Base-by-base conservation (phyloP, 2,797 vertebrate species). In the Aulostomus chinensis region DNA sequence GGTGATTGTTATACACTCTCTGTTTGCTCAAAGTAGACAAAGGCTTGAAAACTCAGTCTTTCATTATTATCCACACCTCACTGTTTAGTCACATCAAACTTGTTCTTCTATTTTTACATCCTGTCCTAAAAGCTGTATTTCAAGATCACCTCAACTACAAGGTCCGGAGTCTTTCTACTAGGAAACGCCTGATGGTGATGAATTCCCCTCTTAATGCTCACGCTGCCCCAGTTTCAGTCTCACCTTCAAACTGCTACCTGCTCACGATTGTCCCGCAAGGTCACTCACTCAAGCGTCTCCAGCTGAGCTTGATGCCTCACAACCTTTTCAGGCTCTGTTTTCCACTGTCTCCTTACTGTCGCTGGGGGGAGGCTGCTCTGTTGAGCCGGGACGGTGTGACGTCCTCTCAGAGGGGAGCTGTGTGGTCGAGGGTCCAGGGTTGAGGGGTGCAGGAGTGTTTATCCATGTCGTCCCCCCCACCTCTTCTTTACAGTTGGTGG, bases 151-250 rank as follows among this genome's bases (percentile, higher is more conserved):
- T 52, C 57, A 49, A 36, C 32, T 36, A 20, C 36, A 46, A 26
- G 30, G 33, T 43, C 30, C 6, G 49, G 45, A 55, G 36, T 24
- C 26, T 14, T 57, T 22, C 20, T 31, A n/a, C 42, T n/a, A 53
- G 18, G 36, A 66, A 37, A 47, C 14, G 34, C 50, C 42, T 15
- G 57, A 29, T 26, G 58, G 46, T 76, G 51, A 80, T 63, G 42
- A 65, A 81, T 78, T 61, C 62, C 47, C 41, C 47, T 68, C 33
- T 58, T 68, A 36, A 43, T 10, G 4, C 42, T 69, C 65, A 76
- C 73, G 68, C 73, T 76, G 76, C 26, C 29, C 79, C 54, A 76
- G 50, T 80, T 85, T 61, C 36, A 50, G 9, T 38, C 73, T 74
- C 58, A 73, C 73, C 73, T 78, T 73, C 68, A 73, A 49, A 38